phyloP scores from a whole-genome alignment of 2,888 invertebrate genomes.

The Chaitophorus viminalis region DNA sequence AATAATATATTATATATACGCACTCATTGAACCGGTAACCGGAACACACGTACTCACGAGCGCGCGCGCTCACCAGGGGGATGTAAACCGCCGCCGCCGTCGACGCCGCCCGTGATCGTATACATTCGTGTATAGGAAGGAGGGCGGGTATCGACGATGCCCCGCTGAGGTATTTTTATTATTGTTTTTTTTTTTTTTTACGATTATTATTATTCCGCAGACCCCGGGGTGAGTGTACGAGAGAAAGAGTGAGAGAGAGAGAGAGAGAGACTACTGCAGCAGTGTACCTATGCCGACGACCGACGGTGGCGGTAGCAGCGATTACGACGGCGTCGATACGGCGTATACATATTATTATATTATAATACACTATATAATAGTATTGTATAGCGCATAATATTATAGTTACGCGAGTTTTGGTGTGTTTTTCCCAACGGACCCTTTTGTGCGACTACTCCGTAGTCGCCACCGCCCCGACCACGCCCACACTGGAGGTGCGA shows the following conservation, averaged over 20 bases:
- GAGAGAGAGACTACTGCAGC: neutral
- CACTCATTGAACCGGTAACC: constrained; percentile 58
- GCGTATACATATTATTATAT: neutral
- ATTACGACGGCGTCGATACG: constrained; percentile 7
- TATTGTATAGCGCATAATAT: neutral
- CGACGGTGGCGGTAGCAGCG: neutral
- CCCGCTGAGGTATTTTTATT: constrained; percentile 54
- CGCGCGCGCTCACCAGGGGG: constrained; percentile 7
- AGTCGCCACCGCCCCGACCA: constrained; percentile 38
- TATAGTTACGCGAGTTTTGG: neutral
- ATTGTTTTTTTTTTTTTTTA: constrained; percentile 14
- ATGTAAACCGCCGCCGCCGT: constrained; percentile 6
- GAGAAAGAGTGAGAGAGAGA: too few species aligned
- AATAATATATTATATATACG: constrained; percentile 31
- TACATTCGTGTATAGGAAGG: neutral
- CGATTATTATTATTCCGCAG: constrained; percentile 8
- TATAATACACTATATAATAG: neutral
- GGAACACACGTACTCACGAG: constrained; percentile 30
- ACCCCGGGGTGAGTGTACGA: constrained; percentile 2
- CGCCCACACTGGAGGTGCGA: constrained; percentile 59
- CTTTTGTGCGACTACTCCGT: constrained; percentile 4
- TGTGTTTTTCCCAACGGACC: constrained; percentile 20
- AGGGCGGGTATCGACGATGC: constrained; percentile 44
- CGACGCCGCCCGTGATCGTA: neutral
- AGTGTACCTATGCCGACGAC: too few species aligned